Base-by-base conservation (phyloP, 2,888 invertebrate species). In the Steinernema carpocapsae region DNA sequence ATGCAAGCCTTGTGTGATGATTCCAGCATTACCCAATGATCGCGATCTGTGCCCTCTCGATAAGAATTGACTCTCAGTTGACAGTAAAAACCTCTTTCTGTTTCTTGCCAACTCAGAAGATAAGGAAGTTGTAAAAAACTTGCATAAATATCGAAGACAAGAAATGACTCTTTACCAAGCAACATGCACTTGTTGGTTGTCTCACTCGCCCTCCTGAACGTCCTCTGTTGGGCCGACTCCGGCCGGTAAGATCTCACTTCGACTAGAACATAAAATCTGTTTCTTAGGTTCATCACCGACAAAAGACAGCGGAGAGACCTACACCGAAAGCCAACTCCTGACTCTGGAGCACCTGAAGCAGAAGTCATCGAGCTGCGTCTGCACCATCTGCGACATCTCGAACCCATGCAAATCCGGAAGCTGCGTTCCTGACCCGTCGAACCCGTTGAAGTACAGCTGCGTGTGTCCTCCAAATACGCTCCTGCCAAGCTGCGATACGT, bases 401-500 rank as follows among this genome's bases (percentile, higher is more conserved):
- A 56, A 56, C 14, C 56, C 56, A 14, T 56, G 56, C 56, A 56
- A 56, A 17, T 24, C 17, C 24, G 56, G 56, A 19, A 56, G 24
- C 26, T 56, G 56, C 26, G 56, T 56, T 24, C 56, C 56, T 17
- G 56, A 56, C 22, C 26, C 24, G 1, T 24, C 24, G 22, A 22
- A 56, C 22, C 56, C 56, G 26, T 4, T 19, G 56, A 19, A 56
- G 26, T 56, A 56, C 56, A 56, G 56, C 56, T 56, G 56, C 26
- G 56, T 56, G 22, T 56, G 56, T 24, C 56, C 56, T 12, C 22
- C 56, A 14, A 22, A 56, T 22, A 56, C 56, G 2, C 22, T 26
- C 14, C 26, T 24, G 17, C 56, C 56, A 4, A 19, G 22, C 22
- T 56, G 56, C 26, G 56, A 56, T 2, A 56, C 22, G 26, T 56